These are phyloP conservation scores for Eufriesea mexicana DNA, from an alignment of 1,140 invertebrate genomes.

Conservation along the genomic window DNA sequence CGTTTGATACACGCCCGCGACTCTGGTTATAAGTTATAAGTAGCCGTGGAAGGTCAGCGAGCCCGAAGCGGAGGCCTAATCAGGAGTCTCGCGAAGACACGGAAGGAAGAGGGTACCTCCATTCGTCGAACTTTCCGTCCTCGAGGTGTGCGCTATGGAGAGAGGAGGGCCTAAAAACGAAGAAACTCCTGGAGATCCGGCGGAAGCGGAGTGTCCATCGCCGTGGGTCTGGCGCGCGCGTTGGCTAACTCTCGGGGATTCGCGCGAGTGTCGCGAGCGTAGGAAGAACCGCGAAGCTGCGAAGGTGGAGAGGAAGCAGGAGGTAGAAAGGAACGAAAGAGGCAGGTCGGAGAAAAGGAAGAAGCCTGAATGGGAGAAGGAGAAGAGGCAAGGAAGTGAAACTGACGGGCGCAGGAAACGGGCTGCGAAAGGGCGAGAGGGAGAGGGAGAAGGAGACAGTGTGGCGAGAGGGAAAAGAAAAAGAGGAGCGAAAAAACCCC, in stretches of 20 bases:
- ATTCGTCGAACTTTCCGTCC: not conserved
- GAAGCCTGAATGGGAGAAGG: slow-evolving; percentile 20
- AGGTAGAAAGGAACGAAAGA: not conserved
- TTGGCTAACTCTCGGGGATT: not conserved
- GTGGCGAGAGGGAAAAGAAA: not conserved
- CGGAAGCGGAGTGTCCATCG: not conserved
- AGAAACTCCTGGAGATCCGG: not conserved
- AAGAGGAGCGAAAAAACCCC: not conserved
- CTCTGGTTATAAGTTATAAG: not conserved
- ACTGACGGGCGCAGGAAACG: slow-evolving; percentile 9
- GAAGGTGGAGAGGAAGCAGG: not conserved
- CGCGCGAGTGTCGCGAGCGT: no score
- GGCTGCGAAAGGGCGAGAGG: slow-evolving; percentile 9
- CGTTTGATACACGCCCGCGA: not conserved
- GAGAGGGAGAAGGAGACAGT: not conserved
- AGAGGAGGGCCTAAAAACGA: not conserved
- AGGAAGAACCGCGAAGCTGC: not conserved
- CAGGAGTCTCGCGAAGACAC: no score
- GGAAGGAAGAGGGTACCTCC: not conserved
- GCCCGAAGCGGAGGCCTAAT: not conserved
- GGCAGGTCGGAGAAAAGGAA: not conserved
- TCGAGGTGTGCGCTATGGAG: no score
- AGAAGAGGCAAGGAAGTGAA: slow-evolving; percentile 27
- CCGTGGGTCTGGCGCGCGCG: not conserved
- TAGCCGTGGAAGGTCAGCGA: no score